Evolutionary conservation across 2,888 invertebrate genomes (phyloP).

Genomic region (Norana najaformis): DNA sequence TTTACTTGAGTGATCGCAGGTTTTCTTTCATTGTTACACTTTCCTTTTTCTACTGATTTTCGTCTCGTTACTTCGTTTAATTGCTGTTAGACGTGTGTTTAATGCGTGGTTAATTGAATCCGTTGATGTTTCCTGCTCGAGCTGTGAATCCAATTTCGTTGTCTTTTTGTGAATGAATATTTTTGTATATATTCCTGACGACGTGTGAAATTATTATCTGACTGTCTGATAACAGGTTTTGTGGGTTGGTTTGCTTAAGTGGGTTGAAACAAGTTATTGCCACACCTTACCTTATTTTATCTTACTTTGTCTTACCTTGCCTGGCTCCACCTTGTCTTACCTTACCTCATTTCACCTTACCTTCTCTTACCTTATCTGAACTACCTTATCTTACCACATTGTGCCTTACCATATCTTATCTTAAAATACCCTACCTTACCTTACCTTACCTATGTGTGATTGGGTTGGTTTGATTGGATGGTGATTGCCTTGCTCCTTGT

Average conservation of each 20-base stretch:
- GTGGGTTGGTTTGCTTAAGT: background rate
- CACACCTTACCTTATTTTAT: background rate
- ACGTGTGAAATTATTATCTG: background rate
- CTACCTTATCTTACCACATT: too few relatives aligned
- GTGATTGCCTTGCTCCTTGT: too few relatives aligned
- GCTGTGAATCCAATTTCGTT: background rate
- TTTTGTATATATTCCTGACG: too few relatives aligned
- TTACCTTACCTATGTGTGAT: too few relatives aligned
- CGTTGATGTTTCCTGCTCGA: background rate
- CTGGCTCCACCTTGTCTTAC: background rate
- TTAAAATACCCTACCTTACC: background rate
- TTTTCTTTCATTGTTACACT: background rate
- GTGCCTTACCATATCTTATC: background rate
- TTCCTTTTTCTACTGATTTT: background rate
- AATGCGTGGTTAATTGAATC: background rate
- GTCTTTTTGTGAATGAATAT: too few relatives aligned
- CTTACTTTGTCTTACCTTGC: background rate
- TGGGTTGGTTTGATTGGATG: too few relatives aligned
- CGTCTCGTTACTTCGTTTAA: too few relatives aligned
- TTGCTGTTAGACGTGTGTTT: background rate
- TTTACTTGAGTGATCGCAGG: background rate
- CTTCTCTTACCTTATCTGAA: too few relatives aligned
- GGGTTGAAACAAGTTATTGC: background rate
- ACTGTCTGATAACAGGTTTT: background rate
- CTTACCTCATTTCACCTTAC: background rate